Base-by-base conservation (phyloP, 2,113 vertebrate species). In the Oryzias melastigma region DNA sequence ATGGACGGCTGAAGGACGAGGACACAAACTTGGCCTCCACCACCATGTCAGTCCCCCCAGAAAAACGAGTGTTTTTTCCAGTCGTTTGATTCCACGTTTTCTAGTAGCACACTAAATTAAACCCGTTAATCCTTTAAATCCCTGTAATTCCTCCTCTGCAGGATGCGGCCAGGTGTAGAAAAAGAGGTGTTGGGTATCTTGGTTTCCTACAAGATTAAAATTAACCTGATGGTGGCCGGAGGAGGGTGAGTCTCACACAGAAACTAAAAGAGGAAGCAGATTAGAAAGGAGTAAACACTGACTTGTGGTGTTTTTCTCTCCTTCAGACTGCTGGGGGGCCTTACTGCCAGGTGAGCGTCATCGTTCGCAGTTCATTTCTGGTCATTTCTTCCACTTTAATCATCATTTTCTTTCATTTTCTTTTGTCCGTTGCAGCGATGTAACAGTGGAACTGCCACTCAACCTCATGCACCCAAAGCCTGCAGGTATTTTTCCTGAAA, bases 1-100 rank as follows among this genome's bases (percentile, higher is more conserved):
- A 97, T 0, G 96, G 96, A 45, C 93, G 94, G 56, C 92, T 97
- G 57, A 98, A 94, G 81, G 94, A 97, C 0, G 92, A 95, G 85
- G 95, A 95, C 86, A 97, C 95, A n/a, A 97, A 97, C 87, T 82
- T 98, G 87, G 95, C 94, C 55, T 96, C 94, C 56, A 93, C 90
- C 82, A 95, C 93, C 3, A 57, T 94, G 95, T 98, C 70, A 93
- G 92, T 56, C 7, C 29, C 51, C 45, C 18, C 12, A 58, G 17
- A 24, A 18, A 5, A 18, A 18, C 24, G 5, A 8, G 14, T 3
- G 22, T 25, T 42, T 52, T 8, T 53, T n/a, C 16, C 13, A 24
- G 5, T 13, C 2, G 5, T 42, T 58, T 42, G 10, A 14, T 19
- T 44, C 20, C 1, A 0, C 40, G 3, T 48, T 2, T 0, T 29